Base-by-base conservation (phyloP, 2,113 vertebrate species). In the Nematolebias whitei region DNA sequence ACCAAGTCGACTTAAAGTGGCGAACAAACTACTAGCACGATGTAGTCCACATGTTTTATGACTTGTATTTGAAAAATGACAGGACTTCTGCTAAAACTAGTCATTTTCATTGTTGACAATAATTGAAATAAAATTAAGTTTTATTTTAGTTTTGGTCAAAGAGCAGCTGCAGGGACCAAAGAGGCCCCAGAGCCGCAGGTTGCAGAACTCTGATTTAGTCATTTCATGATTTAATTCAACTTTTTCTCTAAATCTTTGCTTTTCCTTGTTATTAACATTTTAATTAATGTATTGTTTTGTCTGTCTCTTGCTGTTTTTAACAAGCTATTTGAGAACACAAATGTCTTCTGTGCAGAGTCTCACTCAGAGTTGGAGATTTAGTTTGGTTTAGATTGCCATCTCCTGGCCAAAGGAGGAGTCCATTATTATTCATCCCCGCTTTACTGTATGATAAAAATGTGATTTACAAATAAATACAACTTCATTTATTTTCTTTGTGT, bases 371-470 rank as follows among this genome's bases (percentile, higher is more conserved):
- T 59, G 2, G n/a, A 35, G 12, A 15, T 54, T 40, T 29, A 22
- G 2, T 35, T 38, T 35, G 6, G 48, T 67, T 63, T 63, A 79
- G 1, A 76, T 0, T 76, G 79, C 89, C 86, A 65, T 54, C 89
- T 78, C 1, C 43, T 89, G 90, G 80, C 16, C 19, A 56, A 6
- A 29, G 2, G 4, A 8, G 23, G 39, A 52, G 74, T 18, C 22
- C 0, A 23, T 10, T 29, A n/a, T 2, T 26, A 47, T 63, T 38
- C 44, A 32, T 10, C 15, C 15, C 29, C 48, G 2, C 32, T 8
- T 12, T 20, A 22, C 8, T 53, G 49, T 58, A 47, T n/a, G n/a
- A n/a, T n/a, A n/a, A n/a, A n/a, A n/a, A 24, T 61, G 43, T 80
- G 20, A 77, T 76, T 59, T 62, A 48, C 41, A 59, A 68, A 44